These are phyloP conservation scores for Microcebus ravelobensis DNA, from an alignment of 2,113 vertebrate species.

Conservation along the genomic window DNA sequence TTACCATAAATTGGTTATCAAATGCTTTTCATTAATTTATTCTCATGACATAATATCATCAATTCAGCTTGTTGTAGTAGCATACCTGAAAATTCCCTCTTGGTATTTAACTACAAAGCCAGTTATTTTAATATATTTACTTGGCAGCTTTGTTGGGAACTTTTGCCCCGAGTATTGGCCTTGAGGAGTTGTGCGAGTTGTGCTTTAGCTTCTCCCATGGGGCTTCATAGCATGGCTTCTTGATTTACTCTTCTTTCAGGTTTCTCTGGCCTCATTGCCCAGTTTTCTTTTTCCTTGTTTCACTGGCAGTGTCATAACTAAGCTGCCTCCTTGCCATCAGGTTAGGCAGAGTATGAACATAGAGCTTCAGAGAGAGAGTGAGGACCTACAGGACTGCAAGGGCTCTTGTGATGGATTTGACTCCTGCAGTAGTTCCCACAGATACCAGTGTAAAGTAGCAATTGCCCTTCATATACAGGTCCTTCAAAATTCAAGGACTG, in stretches of 20 bases:
- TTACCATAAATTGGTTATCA: background rate
- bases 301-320: background rate
- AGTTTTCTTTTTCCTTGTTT: background rate
- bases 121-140: background rate
- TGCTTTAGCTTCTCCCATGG: background rate
- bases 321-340: background rate
- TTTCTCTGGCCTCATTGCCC: background rate
- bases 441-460: background rate
- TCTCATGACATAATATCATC: background rate
- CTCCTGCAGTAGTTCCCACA: background rate
- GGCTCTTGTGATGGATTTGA: background rate
- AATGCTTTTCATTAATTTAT: constrained; percentile 37
- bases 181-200: background rate
- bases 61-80: background rate
- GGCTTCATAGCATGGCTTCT: background rate
- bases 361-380: background rate
- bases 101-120: background rate
- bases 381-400: background rate
- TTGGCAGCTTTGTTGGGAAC: background rate
- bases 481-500: background rate
- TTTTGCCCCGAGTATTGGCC: background rate
- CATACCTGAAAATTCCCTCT: background rate
- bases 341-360: background rate
- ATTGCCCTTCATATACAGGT: background rate
- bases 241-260: background rate